A percentile compares a stretch with the other conserved stretches of the same genome.
These are phyloP conservation scores for Oplegnathus fasciatus DNA, from an alignment of 2,113 vertebrate species.

Conservation along the genomic window DNA sequence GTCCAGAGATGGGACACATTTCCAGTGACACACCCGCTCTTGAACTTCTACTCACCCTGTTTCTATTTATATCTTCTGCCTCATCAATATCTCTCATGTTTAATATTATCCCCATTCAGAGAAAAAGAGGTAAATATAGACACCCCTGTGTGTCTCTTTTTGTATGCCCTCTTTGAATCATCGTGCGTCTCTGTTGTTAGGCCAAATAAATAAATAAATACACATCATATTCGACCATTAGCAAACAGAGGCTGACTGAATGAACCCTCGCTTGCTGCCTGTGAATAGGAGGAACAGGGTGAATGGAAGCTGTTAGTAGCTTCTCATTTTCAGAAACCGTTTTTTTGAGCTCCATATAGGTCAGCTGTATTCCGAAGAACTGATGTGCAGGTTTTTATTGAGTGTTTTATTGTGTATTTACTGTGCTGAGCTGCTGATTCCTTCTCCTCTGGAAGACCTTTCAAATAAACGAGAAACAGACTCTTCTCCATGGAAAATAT, in stretches of 20 bases:
- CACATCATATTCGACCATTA: constrained; percentile 29
- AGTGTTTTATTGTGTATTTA: not conserved
- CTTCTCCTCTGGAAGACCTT: not conserved
- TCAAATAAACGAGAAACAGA: not conserved
- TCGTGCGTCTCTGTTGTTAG: constrained; percentile 61
- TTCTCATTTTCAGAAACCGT: constrained; percentile 2
- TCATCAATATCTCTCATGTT: not conserved
- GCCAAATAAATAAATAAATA: constrained; percentile 67
- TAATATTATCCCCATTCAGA: not conserved
- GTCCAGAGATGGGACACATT: not conserved
- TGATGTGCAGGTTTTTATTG: constrained; percentile 1
- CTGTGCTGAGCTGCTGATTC: not conserved
- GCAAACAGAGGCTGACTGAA: constrained; percentile 32
- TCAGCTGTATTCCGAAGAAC: not conserved
- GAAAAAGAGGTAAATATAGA: constrained; percentile 1
- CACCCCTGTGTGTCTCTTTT: not conserved
- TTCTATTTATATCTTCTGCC: not conserved
- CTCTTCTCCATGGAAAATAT: not conserved
- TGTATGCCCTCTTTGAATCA: constrained; percentile 51
- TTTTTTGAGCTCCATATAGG: not conserved
- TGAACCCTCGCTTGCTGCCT: constrained; percentile 17
- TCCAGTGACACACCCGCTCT: not conserved
- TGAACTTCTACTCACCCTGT: not conserved
- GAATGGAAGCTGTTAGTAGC: constrained; percentile 27
- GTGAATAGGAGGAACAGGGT: constrained; percentile 25